Conservation (phyloP, 1,140 invertebrate species). For the Drosophila kikkawai region DNA sequence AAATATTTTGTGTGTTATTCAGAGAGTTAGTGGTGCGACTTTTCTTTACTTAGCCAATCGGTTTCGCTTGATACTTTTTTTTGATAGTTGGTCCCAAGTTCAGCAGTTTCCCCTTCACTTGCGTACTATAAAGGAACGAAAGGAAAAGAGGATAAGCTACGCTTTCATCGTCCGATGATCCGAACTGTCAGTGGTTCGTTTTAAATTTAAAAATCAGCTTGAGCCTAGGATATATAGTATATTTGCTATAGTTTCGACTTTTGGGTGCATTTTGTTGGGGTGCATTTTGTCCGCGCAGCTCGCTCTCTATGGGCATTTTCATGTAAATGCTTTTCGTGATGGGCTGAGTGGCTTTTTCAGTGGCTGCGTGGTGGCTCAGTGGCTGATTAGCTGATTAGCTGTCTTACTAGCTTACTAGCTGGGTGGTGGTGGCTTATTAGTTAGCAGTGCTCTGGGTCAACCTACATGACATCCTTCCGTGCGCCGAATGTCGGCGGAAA, state of each 20-base stretch:
- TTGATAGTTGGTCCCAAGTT: constrained; percentile 63
- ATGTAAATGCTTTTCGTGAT: constrained; percentile 72
- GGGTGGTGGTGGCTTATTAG: constrained; percentile 24
- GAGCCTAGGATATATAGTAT: constrained; percentile 30
- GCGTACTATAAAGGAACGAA: constrained; percentile 70
- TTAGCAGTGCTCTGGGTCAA: constrained; percentile 44
- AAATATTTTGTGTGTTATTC: background rate
- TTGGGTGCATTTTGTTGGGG: constrained; percentile 28
- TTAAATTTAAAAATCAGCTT: constrained; percentile 40
- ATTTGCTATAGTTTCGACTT: constrained; percentile 3
- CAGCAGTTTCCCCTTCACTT: constrained; percentile 62
- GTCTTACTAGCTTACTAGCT: constrained; percentile 24
- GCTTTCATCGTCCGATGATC: constrained; percentile 31
- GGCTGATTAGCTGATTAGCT: constrained; percentile 17
- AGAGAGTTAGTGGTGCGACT: constrained; percentile 30
- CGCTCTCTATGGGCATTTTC: constrained; percentile 66
- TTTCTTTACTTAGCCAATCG: constrained; percentile 76
- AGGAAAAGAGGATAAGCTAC: constrained; percentile 59
- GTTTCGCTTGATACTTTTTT: constrained; percentile 50
- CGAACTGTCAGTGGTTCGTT: constrained; percentile 68
- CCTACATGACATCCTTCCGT: constrained; percentile 84
- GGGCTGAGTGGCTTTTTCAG: constrained; percentile 36
- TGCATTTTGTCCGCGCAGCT: constrained; percentile 53
- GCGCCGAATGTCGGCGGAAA: constrained; percentile 84
- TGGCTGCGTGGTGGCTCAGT: constrained; percentile 37